These are phyloP conservation scores for Eupithecia pulchellata DNA, from an alignment of 2,888 invertebrate genomes.

Conservation along the genomic window DNA sequence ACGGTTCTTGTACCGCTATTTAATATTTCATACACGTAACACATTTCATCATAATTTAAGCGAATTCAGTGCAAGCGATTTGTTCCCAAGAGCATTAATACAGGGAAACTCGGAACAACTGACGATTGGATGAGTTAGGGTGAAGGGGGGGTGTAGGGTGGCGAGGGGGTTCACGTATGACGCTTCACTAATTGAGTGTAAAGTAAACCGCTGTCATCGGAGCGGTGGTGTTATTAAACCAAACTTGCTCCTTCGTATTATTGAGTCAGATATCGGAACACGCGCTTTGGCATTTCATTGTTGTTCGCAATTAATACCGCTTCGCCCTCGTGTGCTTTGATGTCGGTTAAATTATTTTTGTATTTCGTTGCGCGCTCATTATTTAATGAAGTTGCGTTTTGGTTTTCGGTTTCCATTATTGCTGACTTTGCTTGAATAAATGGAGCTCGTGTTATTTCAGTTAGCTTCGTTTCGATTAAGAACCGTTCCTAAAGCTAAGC, in stretches of 20 bases:
- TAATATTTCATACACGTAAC: conserved; percentile 52
- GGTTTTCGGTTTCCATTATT: conserved; percentile 32
- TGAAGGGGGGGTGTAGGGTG: conserved; percentile 29
- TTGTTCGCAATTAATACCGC: conserved; percentile 44
- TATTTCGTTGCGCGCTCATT: conserved; percentile 39
- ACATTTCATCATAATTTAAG: conserved; percentile 50
- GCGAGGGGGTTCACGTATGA: conserved; percentile 56
- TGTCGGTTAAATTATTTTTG: conserved; percentile 40
- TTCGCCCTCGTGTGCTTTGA: conserved; percentile 31
- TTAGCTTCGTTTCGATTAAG: conserved; percentile 34
- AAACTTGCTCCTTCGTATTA: conserved; percentile 59
- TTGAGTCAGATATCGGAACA: conserved; percentile 49
- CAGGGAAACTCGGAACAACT: conserved; percentile 48
- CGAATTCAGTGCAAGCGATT: conserved; percentile 50
- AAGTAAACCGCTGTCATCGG: conserved; percentile 68
- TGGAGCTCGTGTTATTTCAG: conserved; percentile 26
- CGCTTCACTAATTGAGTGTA: conserved; percentile 71
- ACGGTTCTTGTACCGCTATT: conserved; percentile 48
- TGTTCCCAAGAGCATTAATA: conserved; percentile 49
- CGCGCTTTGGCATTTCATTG: conserved; percentile 42
- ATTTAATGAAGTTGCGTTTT: conserved; percentile 41
- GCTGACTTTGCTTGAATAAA: conserved; percentile 21
- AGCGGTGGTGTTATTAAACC: conserved; percentile 61
- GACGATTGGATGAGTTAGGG: conserved; percentile 46
- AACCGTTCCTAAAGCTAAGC: conserved; percentile 38